These are phyloP conservation scores for Drosophila stalkeri DNA, from an alignment of 2,888 invertebrate genomes.

Conservation along the genomic window DNA sequence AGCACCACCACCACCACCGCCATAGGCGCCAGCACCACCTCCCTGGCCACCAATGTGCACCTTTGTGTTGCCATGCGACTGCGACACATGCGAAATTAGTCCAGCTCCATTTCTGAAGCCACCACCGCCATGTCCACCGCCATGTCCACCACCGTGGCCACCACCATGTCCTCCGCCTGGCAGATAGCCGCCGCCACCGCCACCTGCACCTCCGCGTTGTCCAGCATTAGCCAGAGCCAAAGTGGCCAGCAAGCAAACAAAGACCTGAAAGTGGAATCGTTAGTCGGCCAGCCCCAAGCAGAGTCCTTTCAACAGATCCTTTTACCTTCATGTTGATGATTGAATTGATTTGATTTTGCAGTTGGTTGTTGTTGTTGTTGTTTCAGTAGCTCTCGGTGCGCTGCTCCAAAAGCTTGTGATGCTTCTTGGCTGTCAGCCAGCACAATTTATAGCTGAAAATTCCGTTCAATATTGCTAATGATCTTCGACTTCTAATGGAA, in stretches of 20 bases:
- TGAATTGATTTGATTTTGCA: slow-evolving; percentile 4
- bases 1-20: slow-evolving; percentile 51
- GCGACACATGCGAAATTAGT: slow-evolving; percentile 65
- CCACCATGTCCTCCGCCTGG: slow-evolving; percentile 60
- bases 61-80: slow-evolving; percentile 60
- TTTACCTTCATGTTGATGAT: slow-evolving; percentile 60
- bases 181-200: slow-evolving; percentile 58
- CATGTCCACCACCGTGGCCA: slow-evolving; percentile 28
- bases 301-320: background rate
- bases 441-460: slow-evolving; percentile 65
- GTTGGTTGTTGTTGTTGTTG: slow-evolving; percentile 12
- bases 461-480: slow-evolving; percentile 60
- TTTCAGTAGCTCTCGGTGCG: slow-evolving; percentile 46
- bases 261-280: slow-evolving; percentile 46
- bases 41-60: slow-evolving; percentile 59
- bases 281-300: background rate
- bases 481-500: slow-evolving; percentile 41
- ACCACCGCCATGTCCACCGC: slow-evolving; percentile 48
- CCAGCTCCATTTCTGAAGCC: slow-evolving; percentile 64
- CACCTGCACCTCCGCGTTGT: slow-evolving; percentile 58
- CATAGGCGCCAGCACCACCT: slow-evolving; percentile 40
- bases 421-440: slow-evolving; percentile 45
- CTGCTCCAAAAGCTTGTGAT: slow-evolving; percentile 70
- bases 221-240: slow-evolving; percentile 68
- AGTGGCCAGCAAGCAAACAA: slow-evolving; percentile 69